phyloP scores from a whole-genome alignment of 2,888 invertebrate genomes.

The Altica lythri region DNA sequence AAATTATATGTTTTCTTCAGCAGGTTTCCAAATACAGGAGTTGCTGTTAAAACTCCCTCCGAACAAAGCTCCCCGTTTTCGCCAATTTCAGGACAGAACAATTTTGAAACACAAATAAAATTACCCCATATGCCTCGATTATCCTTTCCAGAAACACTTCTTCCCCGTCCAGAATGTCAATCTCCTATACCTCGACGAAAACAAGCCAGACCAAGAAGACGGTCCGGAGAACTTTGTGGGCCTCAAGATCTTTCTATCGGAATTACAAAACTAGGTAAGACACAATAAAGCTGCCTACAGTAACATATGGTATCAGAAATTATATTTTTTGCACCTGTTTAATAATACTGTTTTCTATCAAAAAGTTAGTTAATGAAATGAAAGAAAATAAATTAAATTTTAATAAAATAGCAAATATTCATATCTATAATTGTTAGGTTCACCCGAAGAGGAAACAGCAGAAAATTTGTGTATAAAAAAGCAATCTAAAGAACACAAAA shows the following conservation, averaged over 20 bases:
- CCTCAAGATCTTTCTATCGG: conserved; percentile 65
- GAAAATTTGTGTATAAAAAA: conserved; percentile 69
- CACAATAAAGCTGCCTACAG: conserved; percentile 43
- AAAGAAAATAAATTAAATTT: too few relatives aligned
- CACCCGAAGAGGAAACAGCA: conserved; percentile 52
- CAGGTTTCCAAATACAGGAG: conserved; percentile 52
- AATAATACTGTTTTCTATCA: too few relatives aligned
- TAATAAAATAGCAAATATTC: too few relatives aligned
- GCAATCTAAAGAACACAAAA: conserved; percentile 44
- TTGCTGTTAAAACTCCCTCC: conserved; percentile 23
- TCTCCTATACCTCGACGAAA: conserved; percentile 85
- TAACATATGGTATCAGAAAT: too few relatives aligned
- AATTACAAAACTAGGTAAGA: conserved; percentile 48
- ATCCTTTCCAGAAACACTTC: conserved; percentile 56
- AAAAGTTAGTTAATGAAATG: too few relatives aligned
- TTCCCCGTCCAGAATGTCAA: conserved; percentile 62
- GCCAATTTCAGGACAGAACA: conserved; percentile 53
- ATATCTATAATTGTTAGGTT: too few relatives aligned
- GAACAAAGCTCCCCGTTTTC: conserved; percentile 51
- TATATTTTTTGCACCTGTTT: too few relatives aligned
- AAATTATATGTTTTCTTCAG: too few relatives aligned
- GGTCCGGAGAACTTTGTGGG: conserved; percentile 75
- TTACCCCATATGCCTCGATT: conserved; percentile 58
- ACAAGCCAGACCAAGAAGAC: conserved; percentile 81
- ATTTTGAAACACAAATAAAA: conserved; percentile 57